Evolutionary conservation across 2,113 vertebrate genomes (phyloP).

Genomic region (Aegithalos caudatus): DNA sequence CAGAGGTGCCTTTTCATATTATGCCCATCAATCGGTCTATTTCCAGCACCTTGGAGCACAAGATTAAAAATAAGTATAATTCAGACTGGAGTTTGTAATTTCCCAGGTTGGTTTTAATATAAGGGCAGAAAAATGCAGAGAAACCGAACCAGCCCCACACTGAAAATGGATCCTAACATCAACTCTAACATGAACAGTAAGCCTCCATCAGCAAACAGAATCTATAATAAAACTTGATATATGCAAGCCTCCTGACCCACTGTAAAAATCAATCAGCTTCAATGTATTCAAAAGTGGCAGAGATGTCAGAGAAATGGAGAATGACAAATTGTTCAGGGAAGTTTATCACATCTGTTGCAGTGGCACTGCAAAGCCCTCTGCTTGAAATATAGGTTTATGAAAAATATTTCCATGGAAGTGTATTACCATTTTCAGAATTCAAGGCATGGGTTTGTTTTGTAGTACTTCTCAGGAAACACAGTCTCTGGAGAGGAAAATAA

Average conservation of each 20-base stretch:
- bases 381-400: neutral
- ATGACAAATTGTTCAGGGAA: neutral
- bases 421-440: neutral
- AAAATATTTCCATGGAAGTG: neutral
- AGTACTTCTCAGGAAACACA: neutral
- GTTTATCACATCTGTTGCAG: neutral
- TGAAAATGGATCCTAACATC: neutral
- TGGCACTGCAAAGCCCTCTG: neutral
- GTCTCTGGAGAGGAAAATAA: neutral
- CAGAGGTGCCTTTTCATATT: neutral
- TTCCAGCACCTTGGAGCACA: neutral
- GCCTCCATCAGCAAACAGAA: neutral
- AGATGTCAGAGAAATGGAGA: neutral
- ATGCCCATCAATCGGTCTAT: neutral
- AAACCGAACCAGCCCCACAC: neutral
- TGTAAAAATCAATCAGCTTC: conserved; percentile 2
- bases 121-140: neutral
- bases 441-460: neutral
- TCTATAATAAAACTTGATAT: neutral
- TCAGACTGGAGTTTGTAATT: neutral
- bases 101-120: neutral
- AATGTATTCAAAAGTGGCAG: conserved; percentile 15
- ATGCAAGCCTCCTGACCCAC: neutral
- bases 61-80: neutral
- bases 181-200: neutral